Percentiles rank a stretch among this genome's conserved stretches.
These are phyloP conservation scores for Spea bombifrons DNA, from an alignment of 2,113 vertebrate genomes.

Conservation along the genomic window DNA sequence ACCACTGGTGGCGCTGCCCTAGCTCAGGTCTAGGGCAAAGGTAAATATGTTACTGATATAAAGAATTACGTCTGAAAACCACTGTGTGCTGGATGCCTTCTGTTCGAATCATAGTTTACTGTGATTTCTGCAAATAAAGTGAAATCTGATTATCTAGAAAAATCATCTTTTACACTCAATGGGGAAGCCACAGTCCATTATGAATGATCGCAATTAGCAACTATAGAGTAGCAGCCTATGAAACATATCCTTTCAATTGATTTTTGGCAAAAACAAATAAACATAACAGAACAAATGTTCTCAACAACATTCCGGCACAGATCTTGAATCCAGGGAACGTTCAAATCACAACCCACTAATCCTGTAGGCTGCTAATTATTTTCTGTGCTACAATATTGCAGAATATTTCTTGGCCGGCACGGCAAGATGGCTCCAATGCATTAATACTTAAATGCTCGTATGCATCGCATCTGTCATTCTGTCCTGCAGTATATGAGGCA, in stretches of 20 bases:
- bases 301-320: conserved; percentile 65
- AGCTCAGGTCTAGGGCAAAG: no score
- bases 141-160: background rate
- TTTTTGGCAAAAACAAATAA: conserved; percentile 58
- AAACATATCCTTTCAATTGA: conserved; percentile 55
- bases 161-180: background rate
- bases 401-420: conserved; percentile 71
- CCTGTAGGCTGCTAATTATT: conserved; percentile 69
- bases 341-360: conserved; percentile 70
- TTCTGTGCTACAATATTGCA: conserved; percentile 72
- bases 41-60: no score
- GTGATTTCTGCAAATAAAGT: conserved; percentile 4
- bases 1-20: no score
- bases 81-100: background rate
- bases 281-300: conserved; percentile 41
- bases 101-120: conserved; percentile 16
- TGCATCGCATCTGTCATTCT: conserved; percentile 87
- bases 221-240: background rate
- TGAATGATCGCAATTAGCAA: conserved; percentile 3
- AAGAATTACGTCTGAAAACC: no score
- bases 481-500: conserved; percentile 83
- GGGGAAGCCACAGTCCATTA: background rate
- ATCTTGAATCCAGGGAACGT: conserved; percentile 58
- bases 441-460: conserved; percentile 83
- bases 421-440: conserved; percentile 72